Conservation (phyloP, 37 sponge, comb jelly and placozoan genomes). For the Ephydatia muelleri region DNA sequence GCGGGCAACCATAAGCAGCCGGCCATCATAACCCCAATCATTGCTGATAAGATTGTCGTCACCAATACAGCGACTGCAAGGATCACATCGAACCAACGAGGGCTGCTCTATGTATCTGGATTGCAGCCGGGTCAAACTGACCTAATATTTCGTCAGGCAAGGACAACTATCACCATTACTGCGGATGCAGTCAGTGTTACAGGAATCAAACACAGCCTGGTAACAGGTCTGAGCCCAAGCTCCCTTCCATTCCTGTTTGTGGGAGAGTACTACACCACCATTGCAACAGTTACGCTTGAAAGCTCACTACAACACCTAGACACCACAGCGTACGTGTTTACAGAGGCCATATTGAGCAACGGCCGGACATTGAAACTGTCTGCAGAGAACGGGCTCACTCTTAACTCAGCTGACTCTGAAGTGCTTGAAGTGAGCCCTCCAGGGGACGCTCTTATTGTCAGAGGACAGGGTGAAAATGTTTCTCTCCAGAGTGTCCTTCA, state of each 20-base stretch:
- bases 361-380: constrained; percentile 33
- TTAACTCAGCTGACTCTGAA: constrained; percentile 23
- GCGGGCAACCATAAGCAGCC: constrained; percentile 21
- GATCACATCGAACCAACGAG: constrained; percentile 15
- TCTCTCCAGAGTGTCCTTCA: constrained; percentile 19
- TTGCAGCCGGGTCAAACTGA: constrained; percentile 5
- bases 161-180: background rate
- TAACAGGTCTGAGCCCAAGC: constrained; percentile 23
- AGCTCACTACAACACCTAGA: constrained; percentile 17
- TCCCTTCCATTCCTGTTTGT: background rate
- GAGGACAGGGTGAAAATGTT: constrained; percentile 38
- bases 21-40: constrained; percentile 41
- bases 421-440: constrained; percentile 14
- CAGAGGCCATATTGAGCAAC: constrained; percentile 59
- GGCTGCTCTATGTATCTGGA: constrained; percentile 6
- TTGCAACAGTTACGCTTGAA: constrained; percentile 4
- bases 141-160: background rate
- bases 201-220: constrained; percentile 21
- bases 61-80: constrained; percentile 12
- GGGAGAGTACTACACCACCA: constrained; percentile 21
- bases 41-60: constrained; percentile 8
- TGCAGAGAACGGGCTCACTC: constrained; percentile 17
- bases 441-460: constrained; percentile 16
- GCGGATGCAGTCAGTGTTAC: constrained; percentile 38
- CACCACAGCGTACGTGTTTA: constrained; percentile 29